Conservation (phyloP, 1,140 invertebrate species). For the Meteorus sp. region DNA sequence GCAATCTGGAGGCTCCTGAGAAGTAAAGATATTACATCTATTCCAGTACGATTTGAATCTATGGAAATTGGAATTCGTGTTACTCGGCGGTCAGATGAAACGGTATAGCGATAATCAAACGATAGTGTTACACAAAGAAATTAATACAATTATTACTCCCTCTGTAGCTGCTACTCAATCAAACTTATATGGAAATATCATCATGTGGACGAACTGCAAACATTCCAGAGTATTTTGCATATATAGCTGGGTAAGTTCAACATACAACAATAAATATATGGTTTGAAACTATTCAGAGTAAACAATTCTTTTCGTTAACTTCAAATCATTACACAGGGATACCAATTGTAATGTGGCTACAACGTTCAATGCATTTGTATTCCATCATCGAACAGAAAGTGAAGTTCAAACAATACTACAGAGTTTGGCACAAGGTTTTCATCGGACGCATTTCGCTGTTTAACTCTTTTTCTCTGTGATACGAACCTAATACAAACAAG, state of each 20-base stretch:
- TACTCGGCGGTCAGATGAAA: constrained; percentile 42
- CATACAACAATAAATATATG: background rate
- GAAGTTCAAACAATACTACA: constrained; percentile 57
- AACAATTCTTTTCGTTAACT: background rate
- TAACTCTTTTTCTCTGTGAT: no score
- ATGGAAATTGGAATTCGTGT: constrained; percentile 61
- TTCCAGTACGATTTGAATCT: constrained; percentile 58
- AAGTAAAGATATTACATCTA: constrained; percentile 38
- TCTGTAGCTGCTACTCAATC: constrained; percentile 57
- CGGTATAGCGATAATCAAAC: constrained; percentile 33
- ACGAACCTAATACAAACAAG: background rate
- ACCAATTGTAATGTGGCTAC: constrained; percentile 63
- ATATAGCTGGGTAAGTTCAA: constrained; percentile 64
- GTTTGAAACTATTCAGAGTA: background rate
- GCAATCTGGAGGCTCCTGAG: constrained; percentile 53
- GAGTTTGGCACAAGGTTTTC: constrained; percentile 55
- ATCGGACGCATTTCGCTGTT: constrained; percentile 53
- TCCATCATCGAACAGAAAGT: constrained; percentile 56
- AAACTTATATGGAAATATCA: constrained; percentile 69
- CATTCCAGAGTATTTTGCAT: constrained; percentile 64
- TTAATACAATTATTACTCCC: constrained; percentile 21
- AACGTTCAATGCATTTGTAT: constrained; percentile 63
- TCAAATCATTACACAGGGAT: constrained; percentile 50
- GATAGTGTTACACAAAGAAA: constrained; percentile 11
- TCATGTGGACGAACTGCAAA: constrained; percentile 64